Evolutionary conservation across 2,797 vertebrate genomes (phyloP), one percentile per base, ranked within the genome.

Genomic region (Poeciliopsis infans): DNA sequence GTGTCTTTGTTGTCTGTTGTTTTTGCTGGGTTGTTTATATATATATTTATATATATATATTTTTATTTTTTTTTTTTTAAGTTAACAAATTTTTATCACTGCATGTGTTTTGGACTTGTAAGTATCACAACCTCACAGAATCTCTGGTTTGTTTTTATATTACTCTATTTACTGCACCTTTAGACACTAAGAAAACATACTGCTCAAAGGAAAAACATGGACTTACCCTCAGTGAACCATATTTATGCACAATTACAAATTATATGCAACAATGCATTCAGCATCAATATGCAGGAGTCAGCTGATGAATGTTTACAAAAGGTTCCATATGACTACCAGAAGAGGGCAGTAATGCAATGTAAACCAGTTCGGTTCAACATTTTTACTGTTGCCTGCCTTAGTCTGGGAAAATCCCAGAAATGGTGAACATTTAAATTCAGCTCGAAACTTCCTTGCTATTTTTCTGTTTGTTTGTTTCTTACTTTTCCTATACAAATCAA

Each of bases 291-390:
- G 33, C 64, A 20, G 36, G 7, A 43, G 5, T 18, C 33, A 16
- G 43, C n/a, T 72, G 72, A 53, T 36, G 69, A 25, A 74, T 28
- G 61, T 74, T 83, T 33, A 41, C 10, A 47, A 47, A 18, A 28
- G 7, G 45, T 77, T 69, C 2, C 64, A 33, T 61, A 23, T 15
- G 53, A 11, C 6, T 4, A 69, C 88, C 93, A 90, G 86, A 75
- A 43, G 91, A 47, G 89, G 92, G 92, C 81, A 74, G 68, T 84
- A 91, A 83, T 89, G 78, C 76, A 88, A 83, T 77, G 72, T 28
- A 75, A 33, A 77, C 75, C 3, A 15, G 4, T 5, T 43, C 16
- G 33, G 23, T 1, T 53, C 1, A 59, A n/a, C 20, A 2, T 41
- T 43, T 75, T 53, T 5, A 69, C 10, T 8, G 23, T 73, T 78